Evolutionary conservation across 2,888 invertebrate species (phyloP), one percentile per base, ranked within the genome.

Genomic region (Orchesella flavescens): DNA sequence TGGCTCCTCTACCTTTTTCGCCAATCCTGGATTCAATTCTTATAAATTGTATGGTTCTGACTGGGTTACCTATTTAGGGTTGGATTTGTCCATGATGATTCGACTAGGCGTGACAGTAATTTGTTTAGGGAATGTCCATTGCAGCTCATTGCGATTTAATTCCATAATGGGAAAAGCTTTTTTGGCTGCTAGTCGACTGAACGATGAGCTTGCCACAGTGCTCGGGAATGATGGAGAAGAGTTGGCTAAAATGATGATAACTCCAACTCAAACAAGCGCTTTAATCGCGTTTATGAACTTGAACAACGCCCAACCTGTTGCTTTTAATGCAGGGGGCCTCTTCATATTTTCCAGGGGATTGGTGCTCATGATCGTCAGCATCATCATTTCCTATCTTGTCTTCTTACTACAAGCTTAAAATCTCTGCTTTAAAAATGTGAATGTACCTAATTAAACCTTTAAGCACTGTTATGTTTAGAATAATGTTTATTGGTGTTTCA

Each of bases 331-430:
- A 1, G 84, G 69, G n/a, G 84, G 84, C 34, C 66, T 82, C 21
- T 84, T 84, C 19, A 61, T 53, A 15, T 84, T 84, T 34, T 71
- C 78, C 15, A 21, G 82, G 19, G 78, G 81, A 7, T 21, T 78
- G 21, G 12, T 84, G n/a, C 71, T 82, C n/a, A 82, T 77, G 77
- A 84, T 82, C 13, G 21, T 84, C 9, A 84, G 84, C 23, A 82
- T 84, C 24, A 78, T 84, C 23, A 66, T 73, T 1, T 78, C 84
- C 9, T 84, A 84, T 23, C 66, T 84, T 2, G 84, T 84, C 24
- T 82, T 84, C 49, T 59, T 84, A 21, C 49, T 84, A 13, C 84
- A 84, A 19, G 81, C 84, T 61, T 44, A 34, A 23, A n/a, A n/a
- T n/a, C n/a, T n/a, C n/a, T n/a, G n/a, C n/a, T n/a, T n/a, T n/a